phyloP scores from a whole-genome alignment of 2,797 vertebrate genomes.

The Petrocephalus sullivani region DNA sequence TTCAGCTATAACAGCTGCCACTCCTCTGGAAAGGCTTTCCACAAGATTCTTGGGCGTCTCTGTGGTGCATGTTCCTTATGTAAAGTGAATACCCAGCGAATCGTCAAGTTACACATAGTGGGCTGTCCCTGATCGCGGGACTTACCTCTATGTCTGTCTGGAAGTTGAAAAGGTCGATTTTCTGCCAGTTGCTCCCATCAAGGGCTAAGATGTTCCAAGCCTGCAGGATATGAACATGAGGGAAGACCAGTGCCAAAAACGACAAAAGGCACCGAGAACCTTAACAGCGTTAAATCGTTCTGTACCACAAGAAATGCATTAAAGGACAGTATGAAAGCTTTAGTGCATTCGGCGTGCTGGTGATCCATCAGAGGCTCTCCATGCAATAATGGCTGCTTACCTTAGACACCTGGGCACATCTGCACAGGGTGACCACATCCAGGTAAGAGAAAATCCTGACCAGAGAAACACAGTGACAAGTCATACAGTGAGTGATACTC shows the following conservation, averaged over 20 bases:
- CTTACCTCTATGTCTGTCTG: constrained; percentile 94
- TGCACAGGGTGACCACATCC: constrained; percentile 90
- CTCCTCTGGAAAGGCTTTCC: background rate
- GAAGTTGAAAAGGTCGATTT: constrained; percentile 94
- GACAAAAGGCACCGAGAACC: background rate
- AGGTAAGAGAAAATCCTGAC: constrained; percentile 94
- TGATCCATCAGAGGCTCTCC: background rate
- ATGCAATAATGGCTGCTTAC: constrained; percentile 50
- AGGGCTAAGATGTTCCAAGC: constrained; percentile 92
- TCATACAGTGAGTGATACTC: constrained; percentile 17
- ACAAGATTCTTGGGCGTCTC: background rate
- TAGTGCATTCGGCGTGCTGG: background rate
- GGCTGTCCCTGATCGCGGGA: background rate
- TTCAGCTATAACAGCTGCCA: background rate
- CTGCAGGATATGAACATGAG: constrained; percentile 49
- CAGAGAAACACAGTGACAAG: constrained; percentile 42
- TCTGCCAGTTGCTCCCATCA: constrained; percentile 97
- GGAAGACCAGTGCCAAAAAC: background rate
- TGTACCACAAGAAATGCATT: background rate
- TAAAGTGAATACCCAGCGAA: background rate
- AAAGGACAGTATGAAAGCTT: background rate
- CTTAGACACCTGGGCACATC: constrained; percentile 94
- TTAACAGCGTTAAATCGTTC: background rate
- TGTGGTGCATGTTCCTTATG: background rate
- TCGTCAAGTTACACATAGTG: background rate